These are phyloP conservation scores for Barbus barbus DNA, from an alignment of 2,113 vertebrate species.

Conservation along the genomic window DNA sequence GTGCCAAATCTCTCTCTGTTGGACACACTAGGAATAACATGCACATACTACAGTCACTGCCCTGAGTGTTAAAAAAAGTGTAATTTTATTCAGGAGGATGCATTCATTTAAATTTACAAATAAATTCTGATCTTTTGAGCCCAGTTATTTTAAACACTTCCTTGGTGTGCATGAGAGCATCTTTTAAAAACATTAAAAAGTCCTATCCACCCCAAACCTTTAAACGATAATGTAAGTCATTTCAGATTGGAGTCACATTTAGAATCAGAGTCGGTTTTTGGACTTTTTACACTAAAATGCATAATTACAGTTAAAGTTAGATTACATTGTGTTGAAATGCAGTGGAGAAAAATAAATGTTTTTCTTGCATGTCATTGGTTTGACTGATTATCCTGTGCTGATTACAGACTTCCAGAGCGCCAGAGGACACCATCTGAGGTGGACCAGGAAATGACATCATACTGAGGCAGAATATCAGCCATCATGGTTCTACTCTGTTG, in stretches of 20 bases:
- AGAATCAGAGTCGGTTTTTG: neutral
- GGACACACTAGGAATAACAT: conserved; percentile 8
- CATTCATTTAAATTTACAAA: neutral
- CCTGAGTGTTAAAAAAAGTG: neutral
- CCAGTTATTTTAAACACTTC: neutral
- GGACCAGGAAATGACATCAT: conserved; percentile 48
- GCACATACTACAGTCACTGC: neutral
- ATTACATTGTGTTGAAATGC: neutral
- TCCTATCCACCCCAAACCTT: neutral
- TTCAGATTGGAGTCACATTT: neutral
- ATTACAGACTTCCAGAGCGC: conserved; percentile 16
- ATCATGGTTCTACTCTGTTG: neutral
- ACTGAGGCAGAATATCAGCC: neutral
- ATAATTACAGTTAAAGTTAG: neutral
- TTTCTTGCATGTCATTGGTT: neutral
- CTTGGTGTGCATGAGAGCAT: neutral
- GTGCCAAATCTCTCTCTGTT: conserved; percentile 26
- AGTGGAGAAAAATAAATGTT: neutral
- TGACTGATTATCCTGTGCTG: neutral
- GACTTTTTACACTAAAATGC: neutral
- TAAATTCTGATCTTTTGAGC: too few species aligned
- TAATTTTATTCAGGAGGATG: neutral
- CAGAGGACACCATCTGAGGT: conserved; percentile 15
- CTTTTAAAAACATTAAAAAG: neutral
- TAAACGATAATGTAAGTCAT: neutral